phyloP scores from a whole-genome alignment of 2,113 vertebrate genomes.

The Peromyscus californicus region DNA sequence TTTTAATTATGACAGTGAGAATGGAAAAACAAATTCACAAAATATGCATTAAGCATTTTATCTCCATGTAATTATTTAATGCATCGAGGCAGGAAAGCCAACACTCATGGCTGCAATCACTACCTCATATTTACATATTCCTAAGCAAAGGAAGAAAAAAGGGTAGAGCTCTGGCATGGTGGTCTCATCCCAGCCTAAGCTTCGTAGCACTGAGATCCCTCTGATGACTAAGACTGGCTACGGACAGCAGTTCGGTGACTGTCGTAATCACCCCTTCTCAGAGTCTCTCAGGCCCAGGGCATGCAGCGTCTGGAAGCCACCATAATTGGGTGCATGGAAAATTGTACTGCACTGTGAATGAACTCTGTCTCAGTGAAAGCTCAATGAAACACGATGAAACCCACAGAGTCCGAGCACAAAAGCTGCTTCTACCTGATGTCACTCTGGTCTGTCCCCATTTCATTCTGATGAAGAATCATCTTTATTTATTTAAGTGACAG shows the following conservation, averaged over 20 bases:
- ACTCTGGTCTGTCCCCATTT: neutral
- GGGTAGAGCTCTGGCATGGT: neutral
- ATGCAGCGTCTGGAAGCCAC: neutral
- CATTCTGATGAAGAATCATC: neutral
- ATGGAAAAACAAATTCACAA: conserved; percentile 12
- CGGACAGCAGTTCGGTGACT: neutral
- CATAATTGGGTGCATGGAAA: neutral
- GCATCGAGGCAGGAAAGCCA: neutral
- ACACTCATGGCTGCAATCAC: too few relatives aligned
- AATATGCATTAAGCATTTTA: neutral
- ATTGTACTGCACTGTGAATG: neutral
- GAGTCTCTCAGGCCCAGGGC: neutral
- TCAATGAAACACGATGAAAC: neutral
- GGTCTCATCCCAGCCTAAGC: neutral
- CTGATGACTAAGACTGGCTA: neutral
- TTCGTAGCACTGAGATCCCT: neutral
- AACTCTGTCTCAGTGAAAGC: neutral
- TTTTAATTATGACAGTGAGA: conserved; percentile 22
- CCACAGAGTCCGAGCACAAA: neutral
- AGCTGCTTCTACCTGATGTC: neutral
- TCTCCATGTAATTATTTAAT: neutral
- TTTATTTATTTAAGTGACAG: conserved; percentile 5
- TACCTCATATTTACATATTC: neutral
- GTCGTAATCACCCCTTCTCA: neutral
- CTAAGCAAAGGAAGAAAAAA: neutral